Evolutionary conservation across 2,797 vertebrate genomes (phyloP), one percentile per base, ranked within the genome.

Genomic region (Artibeus lituratus): DNA sequence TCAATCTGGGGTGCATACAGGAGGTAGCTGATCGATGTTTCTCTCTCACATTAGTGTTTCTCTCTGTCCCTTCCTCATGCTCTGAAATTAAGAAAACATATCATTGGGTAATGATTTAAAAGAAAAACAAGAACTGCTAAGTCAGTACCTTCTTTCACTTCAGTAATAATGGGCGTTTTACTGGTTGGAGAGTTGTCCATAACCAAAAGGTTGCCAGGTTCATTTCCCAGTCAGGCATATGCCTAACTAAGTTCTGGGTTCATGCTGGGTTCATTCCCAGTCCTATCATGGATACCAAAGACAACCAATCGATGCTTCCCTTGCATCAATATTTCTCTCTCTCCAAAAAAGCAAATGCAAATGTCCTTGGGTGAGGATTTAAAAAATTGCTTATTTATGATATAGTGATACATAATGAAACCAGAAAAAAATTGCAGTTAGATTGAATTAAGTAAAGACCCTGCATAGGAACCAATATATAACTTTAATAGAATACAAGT

Each of bases 371-470:
- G 12, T 59, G 26, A 62, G 59, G 59, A 62, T 62, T 62, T 12
- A 11, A 57, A 24, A 59, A 62, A 29, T 32, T 62, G 59, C 59
- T 62, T 62, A 32, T 62, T 62, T 18, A 69, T 92, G 44, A 80
- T 80, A 44, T 29, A 86, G 10, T 90, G 51, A 87, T 87, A 18
- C 73, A 92, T 96, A 77, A 80, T 53, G 83, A 93, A 87, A 53
- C 80, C 24, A 67, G n/a, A 82, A 85, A 39, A 77, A 77, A 92
- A 87, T 29, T 65, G 2, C 18, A 91, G 35, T 87, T 91, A 70
- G 35, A n/a, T 85, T 88, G 32, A 94, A 78, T 90, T 70, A 53
- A 81, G 67, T 74, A 76, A 87, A 90, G 47, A 86, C 44, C 72
- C 15, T 87, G 1, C 42, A 35, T 67, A 83, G 78, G 35, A 94